Conservation (phyloP, 2,797 vertebrate species). For the Microctenopoma steveboyesi region DNA sequence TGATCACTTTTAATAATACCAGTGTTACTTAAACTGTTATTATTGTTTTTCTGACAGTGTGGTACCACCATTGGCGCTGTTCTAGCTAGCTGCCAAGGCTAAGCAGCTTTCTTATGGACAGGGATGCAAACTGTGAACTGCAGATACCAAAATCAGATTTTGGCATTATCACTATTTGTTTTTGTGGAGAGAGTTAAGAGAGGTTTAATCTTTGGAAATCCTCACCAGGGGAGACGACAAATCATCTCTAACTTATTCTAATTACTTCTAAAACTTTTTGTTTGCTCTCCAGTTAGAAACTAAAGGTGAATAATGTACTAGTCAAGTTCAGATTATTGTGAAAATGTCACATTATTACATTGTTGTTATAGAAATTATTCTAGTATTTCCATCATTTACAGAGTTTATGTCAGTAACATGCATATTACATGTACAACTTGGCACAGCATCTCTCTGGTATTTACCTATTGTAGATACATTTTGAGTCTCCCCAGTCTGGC, state of each 20-base stretch:
- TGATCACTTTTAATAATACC: conserved; percentile 55
- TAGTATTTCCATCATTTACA: not conserved
- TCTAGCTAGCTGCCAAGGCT: conserved; percentile 72
- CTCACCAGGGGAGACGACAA: conserved; percentile 72
- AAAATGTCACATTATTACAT: no score
- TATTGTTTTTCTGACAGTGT: conserved; percentile 38
- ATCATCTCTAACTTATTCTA: conserved; percentile 74
- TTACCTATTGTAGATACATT: not conserved
- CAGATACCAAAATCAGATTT: conserved; percentile 84
- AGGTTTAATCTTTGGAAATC: conserved; percentile 80
- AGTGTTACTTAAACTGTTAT: conserved; percentile 36
- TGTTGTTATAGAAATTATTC: no score
- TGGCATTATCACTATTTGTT: conserved; percentile 79
- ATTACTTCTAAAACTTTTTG: conserved; percentile 79
- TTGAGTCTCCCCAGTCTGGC: conserved; percentile 7
- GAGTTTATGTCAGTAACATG: no score
- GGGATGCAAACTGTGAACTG: conserved; percentile 77
- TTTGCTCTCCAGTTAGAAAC: conserved; percentile 39
- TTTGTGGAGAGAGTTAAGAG: conserved; percentile 77
- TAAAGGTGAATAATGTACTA: conserved; percentile 16
- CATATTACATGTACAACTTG: not conserved
- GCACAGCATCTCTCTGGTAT: not conserved
- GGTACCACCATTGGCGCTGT: conserved; percentile 48
- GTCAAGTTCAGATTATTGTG: not conserved
- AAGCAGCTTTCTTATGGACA: conserved; percentile 79